A percentile compares a stretch with the other conserved stretches of the same genome.
These are phyloP conservation scores for Diplazon laetatorius DNA, from an alignment of 2,888 invertebrate genomes.

Conservation along the genomic window DNA sequence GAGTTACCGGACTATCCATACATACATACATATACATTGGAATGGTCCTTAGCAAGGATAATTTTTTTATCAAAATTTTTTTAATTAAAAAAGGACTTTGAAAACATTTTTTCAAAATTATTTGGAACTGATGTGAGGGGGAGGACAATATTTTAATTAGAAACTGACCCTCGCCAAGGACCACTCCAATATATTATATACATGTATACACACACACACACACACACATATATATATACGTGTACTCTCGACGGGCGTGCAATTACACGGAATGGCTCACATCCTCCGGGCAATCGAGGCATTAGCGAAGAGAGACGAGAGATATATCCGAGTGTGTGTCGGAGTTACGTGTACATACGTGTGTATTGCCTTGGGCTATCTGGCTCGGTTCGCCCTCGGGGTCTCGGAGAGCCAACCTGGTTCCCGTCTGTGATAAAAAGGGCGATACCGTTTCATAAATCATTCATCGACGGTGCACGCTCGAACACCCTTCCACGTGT, in stretches of 20 bases:
- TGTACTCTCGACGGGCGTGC: conserved; percentile 54
- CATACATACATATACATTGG: not conserved
- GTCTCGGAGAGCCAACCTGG: conserved; percentile 35
- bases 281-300: conserved; percentile 66
- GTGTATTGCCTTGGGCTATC: conserved; percentile 11
- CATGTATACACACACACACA: conserved; percentile 8
- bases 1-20: not conserved
- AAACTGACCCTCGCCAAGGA: no score
- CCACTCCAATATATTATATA: no score
- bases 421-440: conserved; percentile 56
- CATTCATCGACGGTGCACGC: conserved; percentile 60
- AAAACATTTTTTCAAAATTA: no score
- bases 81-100: no score
- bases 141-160: no score
- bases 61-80: no score
- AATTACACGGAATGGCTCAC: conserved; percentile 69
- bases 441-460: conserved; percentile 66
- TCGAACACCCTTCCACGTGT: not conserved
- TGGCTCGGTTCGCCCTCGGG: conserved; percentile 42
- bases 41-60: no score
- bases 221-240: no score
- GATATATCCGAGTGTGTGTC: conserved; percentile 47
- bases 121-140: no score
- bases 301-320: conserved; percentile 61
- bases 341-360: not conserved